A percentile compares a stretch with the other conserved stretches of the same genome.
phyloP scores from a whole-genome alignment of 1,140 invertebrate genomes.

The Conus betulinus region DNA sequence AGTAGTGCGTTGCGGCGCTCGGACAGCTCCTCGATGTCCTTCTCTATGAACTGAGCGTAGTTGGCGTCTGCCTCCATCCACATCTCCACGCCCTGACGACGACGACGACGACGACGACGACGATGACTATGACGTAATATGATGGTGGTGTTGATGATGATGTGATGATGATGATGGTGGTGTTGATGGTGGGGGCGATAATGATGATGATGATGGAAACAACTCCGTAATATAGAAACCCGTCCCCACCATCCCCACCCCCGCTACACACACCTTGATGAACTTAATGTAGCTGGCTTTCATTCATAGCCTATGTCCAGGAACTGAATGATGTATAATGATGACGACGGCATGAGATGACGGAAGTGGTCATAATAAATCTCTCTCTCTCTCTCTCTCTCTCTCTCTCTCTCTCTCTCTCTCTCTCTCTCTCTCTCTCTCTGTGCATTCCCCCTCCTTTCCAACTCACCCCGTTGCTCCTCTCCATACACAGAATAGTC shows the following conservation, averaged over 20 bases:
- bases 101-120: not conserved
- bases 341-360: not conserved
- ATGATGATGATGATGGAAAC: too few species aligned
- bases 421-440: too few species aligned
- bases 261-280: too few species aligned
- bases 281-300: too few species aligned
- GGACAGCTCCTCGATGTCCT: slow-evolving; percentile 59
- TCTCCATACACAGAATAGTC: too few species aligned
- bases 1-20: slow-evolving; percentile 46
- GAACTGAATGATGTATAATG: not conserved
- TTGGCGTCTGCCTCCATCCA: slow-evolving; percentile 61
- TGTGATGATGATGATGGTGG: not conserved
- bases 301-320: too few species aligned
- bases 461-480: too few species aligned
- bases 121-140: not conserved
- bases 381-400: too few species aligned
- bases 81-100: slow-evolving; percentile 41
- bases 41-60: slow-evolving; percentile 56
- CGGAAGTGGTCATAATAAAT: not conserved
- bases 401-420: too few species aligned
- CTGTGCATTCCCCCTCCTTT: too few species aligned
- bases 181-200: not conserved
- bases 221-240: too few species aligned
- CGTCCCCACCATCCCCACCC: too few species aligned
- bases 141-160: not conserved